Percentiles rank a stretch among this genome's conserved stretches.
These are phyloP conservation scores for Rhyzopertha dominica DNA, from an alignment of 1,140 invertebrate species.

Conservation along the genomic window DNA sequence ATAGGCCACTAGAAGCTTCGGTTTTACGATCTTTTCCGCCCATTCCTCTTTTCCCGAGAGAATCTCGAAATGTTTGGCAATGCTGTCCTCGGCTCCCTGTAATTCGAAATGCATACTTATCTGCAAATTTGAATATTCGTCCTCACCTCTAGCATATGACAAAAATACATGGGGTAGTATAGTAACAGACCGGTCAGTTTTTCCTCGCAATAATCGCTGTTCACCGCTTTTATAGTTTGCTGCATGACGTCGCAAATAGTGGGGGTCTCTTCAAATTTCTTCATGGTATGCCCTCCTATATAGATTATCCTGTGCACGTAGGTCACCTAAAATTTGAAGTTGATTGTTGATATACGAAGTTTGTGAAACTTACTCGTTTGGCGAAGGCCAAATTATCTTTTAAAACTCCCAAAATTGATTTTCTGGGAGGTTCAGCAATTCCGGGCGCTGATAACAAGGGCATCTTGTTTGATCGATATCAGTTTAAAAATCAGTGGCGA, in stretches of 20 bases:
- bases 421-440: too few species aligned
- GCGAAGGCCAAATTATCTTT: too few species aligned
- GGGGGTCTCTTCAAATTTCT: neutral
- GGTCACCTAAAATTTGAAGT: slow-evolving; percentile 22
- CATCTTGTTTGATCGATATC: too few species aligned
- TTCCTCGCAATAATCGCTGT: slow-evolving; percentile 17
- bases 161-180: slow-evolving; percentile 20
- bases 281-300: slow-evolving; percentile 19
- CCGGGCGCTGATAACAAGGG: too few species aligned
- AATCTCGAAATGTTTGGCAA: slow-evolving; percentile 5
- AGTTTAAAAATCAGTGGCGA: too few species aligned
- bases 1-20: slow-evolving; percentile 8
- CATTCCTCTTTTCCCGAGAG: slow-evolving; percentile 1
- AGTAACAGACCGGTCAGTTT: slow-evolving; percentile 21
- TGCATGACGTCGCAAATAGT: slow-evolving; percentile 15
- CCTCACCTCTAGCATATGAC: slow-evolving; percentile 20
- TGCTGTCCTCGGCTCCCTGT: slow-evolving; percentile 6
- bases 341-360: too few species aligned
- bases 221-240: slow-evolving; percentile 14
- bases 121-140: too few species aligned
- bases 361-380: too few species aligned
- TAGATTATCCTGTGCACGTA: slow-evolving; percentile 22
- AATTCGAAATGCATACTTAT: neutral
- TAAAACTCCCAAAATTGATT: too few species aligned
- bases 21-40: neutral